phyloP scores from a whole-genome alignment of 2,888 invertebrate genomes.

The Epicampocera succincta region DNA sequence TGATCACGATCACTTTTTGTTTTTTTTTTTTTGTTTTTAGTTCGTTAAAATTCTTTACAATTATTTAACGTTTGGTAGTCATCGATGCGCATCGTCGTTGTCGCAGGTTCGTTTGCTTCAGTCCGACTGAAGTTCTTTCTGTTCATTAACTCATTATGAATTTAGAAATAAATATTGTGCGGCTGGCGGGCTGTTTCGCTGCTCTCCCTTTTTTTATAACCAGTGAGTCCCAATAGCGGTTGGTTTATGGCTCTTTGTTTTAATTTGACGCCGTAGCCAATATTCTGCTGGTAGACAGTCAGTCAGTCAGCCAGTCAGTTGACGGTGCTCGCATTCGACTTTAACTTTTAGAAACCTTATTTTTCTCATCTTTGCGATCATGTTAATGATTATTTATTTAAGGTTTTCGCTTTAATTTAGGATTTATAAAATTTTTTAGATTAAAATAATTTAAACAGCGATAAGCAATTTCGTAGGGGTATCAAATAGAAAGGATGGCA shows the following conservation, averaged over 20 bases:
- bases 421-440: background rate
- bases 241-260: slow-evolving; percentile 46
- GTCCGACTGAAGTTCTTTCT: slow-evolving; percentile 65
- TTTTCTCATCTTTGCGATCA: slow-evolving; percentile 9
- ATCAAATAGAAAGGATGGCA: background rate
- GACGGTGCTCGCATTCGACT: no score
- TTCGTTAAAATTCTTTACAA: slow-evolving; percentile 33
- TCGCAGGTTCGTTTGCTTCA: slow-evolving; percentile 65
- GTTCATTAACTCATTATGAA: slow-evolving; percentile 43
- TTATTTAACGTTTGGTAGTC: slow-evolving; percentile 40
- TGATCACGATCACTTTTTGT: slow-evolving; percentile 3
- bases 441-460: background rate
- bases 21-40: no score
- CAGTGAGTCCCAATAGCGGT: slow-evolving; percentile 57
- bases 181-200: slow-evolving; percentile 2
- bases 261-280: slow-evolving; percentile 17
- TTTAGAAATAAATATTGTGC: slow-evolving; percentile 27
- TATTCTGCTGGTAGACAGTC: slow-evolving; percentile 62
- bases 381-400: slow-evolving; percentile 19
- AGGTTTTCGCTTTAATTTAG: slow-evolving; percentile 22
- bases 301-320: background rate
- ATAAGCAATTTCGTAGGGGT: background rate
- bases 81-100: slow-evolving; percentile 68
- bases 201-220: slow-evolving; percentile 27
- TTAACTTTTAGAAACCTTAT: slow-evolving; percentile 17